Base-by-base conservation (phyloP, 1,140 invertebrate genomes). In the Diprion similis region DNA sequence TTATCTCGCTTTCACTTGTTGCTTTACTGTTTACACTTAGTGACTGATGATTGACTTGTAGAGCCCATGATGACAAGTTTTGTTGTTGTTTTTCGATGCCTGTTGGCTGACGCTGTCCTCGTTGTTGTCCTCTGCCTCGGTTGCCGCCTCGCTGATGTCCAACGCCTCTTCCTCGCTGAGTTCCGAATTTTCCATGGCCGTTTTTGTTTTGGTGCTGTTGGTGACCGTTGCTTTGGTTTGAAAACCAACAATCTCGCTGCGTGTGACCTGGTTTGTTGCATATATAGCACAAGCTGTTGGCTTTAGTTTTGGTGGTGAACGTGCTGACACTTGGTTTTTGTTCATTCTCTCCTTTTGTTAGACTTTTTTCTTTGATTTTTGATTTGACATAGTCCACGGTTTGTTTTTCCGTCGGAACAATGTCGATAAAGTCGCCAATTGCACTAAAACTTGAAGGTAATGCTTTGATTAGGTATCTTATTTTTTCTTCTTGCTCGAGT, bases 351-450 rank as follows among this genome's bases (percentile, higher is more conserved):
- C 47, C 17, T 73, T 77, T 77, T 45, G 66, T 73, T 59, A 51
- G 8, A 8, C 48, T 51, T 51, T 51, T 8, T 51, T 51, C 48
- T 78, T 83, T 85, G 75, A 86, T 83, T 82, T 85, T 84, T 71
- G 75, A 80, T n/a, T 74, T 65, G 70, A 86, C 76, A 81, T 86
- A 86, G 66, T 86, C 82, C 9, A 83, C 80, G 68, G 82, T 86
- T 79, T 74, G 76, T 79, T 84, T 74, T 79, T 84, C 72, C 78
- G 81, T 79, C 77, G 80, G 78, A n/a, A 73, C 51, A 19, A 73
- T n/a, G 37, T 73, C 72, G 17, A 73, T 45, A 64, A 73, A 73
- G 66, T 70, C 72, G 8, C 72, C 72, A 65, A 73, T 73, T 18
- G 68, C 46, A 19, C 72, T 69, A 48, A 68, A 73, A 19, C 48